Evolutionary conservation across 2,797 vertebrate species (phyloP).

Genomic region (Cygnus olor): DNA sequence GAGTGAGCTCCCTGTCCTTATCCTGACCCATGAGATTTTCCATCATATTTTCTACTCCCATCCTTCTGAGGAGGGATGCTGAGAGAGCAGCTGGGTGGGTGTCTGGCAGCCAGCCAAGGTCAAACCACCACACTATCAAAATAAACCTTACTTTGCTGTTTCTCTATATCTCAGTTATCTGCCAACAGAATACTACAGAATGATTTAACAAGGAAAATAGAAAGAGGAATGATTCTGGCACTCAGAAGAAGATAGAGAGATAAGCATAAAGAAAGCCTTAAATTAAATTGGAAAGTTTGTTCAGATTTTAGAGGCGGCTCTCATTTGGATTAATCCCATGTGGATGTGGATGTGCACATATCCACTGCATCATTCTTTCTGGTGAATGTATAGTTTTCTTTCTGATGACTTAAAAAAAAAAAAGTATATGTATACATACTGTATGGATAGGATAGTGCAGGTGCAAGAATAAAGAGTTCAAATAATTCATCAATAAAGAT

Average conservation of each 20-base stretch:
- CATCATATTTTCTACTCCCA: not conserved
- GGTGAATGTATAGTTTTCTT: not conserved
- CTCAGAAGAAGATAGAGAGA: not conserved
- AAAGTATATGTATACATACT: no score
- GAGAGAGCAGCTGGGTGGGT: not conserved
- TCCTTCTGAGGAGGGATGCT: not conserved
- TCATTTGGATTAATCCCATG: not conserved
- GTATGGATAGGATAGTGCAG: not conserved
- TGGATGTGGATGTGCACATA: not conserved
- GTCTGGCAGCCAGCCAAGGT: not conserved
- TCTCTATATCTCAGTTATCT: not conserved
- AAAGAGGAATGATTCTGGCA: not conserved
- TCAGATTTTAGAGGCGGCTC: not conserved
- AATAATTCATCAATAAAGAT: not conserved
- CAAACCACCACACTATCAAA: not conserved
- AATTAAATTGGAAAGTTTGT: not conserved
- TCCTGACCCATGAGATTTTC: accelerated
- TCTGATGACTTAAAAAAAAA: not conserved
- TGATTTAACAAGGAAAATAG: not conserved
- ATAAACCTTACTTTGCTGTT: not conserved
- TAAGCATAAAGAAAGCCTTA: not conserved
- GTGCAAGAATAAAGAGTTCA: not conserved
- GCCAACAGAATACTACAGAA: not conserved
- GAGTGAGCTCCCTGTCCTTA: not conserved
- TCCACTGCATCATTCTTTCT: not conserved